Evolutionary conservation across 1,140 invertebrate genomes (phyloP).

Genomic region (Aradophagus sp.): DNA sequence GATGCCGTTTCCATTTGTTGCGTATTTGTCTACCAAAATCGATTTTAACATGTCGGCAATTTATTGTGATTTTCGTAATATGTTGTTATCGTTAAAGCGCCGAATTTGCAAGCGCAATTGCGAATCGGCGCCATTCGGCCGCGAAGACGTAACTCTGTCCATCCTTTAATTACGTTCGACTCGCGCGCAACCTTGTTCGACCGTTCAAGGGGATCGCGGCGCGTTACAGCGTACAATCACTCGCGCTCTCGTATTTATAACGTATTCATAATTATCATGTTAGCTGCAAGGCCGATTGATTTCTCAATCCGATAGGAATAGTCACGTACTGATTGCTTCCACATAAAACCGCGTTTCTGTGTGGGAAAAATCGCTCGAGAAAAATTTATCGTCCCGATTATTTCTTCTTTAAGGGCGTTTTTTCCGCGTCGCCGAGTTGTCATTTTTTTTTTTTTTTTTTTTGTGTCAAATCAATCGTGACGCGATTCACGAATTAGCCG

Average conservation of each 20-base stretch:
- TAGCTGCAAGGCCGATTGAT: slow-evolving; percentile 68
- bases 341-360: slow-evolving; percentile 54
- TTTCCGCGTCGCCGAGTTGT: slow-evolving; percentile 15
- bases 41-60: no score
- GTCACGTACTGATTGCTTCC: slow-evolving; percentile 57
- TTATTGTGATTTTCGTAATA: no score
- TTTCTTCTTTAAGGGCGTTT: slow-evolving; percentile 48
- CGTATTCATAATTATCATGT: slow-evolving; percentile 73
- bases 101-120: no score
- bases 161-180: slow-evolving; percentile 43
- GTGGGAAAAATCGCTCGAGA: slow-evolving; percentile 53
- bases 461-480: slow-evolving; percentile 1
- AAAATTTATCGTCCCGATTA: slow-evolving; percentile 53
- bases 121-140: no score
- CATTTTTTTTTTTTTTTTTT: slow-evolving; percentile 2
- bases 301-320: slow-evolving; percentile 66
- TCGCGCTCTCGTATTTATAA: slow-evolving; percentile 69
- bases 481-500: slow-evolving; percentile 7
- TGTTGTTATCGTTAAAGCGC: no score
- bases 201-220: slow-evolving; percentile 58
- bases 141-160: slow-evolving; percentile 65
- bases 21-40: no score
- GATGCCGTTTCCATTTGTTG: no score
- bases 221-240: slow-evolving; percentile 61
- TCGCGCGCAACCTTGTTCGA: slow-evolving; percentile 53